Evolutionary conservation across 2,888 invertebrate genomes (phyloP), one percentile per base, ranked within the genome.

Genomic region (Gnatocerus cornutus): DNA sequence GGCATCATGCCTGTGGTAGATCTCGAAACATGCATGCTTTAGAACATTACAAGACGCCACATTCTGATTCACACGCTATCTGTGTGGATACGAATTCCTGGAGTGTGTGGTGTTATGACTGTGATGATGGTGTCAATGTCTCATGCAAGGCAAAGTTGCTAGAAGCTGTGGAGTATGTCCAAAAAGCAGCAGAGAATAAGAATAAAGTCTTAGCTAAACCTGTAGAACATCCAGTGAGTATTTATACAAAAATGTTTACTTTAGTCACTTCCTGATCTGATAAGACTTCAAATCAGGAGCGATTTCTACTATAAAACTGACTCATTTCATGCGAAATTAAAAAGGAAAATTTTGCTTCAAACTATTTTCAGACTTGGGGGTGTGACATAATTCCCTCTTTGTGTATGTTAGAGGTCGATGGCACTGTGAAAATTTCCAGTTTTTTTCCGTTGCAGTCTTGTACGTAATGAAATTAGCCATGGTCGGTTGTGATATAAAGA

Each of bases 41-140:
- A 16, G 87, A 90, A 72, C 96, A 96, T 84, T 92, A 87, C 81
- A 87, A 90, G 81, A 92, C 89, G 0, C 92, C 93, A 0, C 91
- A 89, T 78, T 94, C 93, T 0, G 94, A 94, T 82, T 88, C 87
- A 50, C 96, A 96, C 85, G 88, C 90, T 1, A 82, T 96, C 68
- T 91, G 90, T 41, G 88, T 92, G 71, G 92, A 94, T 81, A 92
- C 92, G 21, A 88, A 89, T 33, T 85, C 88, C 14, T 93, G 92
- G 89, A 89, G 87, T 66, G 87, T 94, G 21, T 94, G 93, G 89
- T 96, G 95, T 85, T 94, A 93, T 80, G 88, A 88, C 63, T 96
- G 95, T 85, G 90, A 92, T 79, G 88, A 87, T 76, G 91, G 92
- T 84, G 88, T 95, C 10, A 87, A 88, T 62, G 84, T 89, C 7